Conservation (phyloP, 2,797 vertebrate species). For the Eurystomus glaucurus region DNA sequence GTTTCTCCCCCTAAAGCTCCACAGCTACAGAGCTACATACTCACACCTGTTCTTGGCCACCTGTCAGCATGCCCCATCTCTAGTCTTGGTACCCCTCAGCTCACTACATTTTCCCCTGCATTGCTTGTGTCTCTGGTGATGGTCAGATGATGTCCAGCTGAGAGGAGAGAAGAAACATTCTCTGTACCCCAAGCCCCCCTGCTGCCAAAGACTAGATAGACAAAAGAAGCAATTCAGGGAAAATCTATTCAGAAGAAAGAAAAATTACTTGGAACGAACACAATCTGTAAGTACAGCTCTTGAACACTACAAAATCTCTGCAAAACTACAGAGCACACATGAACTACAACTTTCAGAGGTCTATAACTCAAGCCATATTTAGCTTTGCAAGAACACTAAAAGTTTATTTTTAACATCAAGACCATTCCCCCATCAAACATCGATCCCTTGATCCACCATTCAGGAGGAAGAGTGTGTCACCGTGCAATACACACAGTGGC, state of each 20-base stretch:
- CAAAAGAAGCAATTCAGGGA: constrained; percentile 28
- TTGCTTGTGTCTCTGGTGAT: neutral
- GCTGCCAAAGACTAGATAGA: neutral
- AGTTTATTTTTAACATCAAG: neutral
- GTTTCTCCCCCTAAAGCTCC: neutral
- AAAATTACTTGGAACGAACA: neutral
- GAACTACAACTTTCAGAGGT: neutral
- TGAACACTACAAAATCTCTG: neutral
- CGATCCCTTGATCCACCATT: neutral
- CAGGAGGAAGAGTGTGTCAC: neutral
- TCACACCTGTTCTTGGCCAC: neutral
- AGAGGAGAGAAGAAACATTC: constrained; percentile 2
- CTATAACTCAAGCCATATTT: neutral
- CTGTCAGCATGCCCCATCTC: neutral
- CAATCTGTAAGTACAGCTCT: neutral
- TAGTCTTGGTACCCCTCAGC: neutral
- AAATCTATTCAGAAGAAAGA: neutral
- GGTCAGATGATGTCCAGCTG: neutral
- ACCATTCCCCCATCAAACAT: neutral
- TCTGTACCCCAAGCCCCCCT: neutral
- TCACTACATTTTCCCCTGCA: neutral
- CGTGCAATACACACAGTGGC: rapidly evolving
- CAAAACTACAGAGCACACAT: neutral
- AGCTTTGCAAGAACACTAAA: neutral
- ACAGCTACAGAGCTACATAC: neutral